phyloP scores from a whole-genome alignment of 1,140 invertebrate species.

The Neodiprion fabricii region DNA sequence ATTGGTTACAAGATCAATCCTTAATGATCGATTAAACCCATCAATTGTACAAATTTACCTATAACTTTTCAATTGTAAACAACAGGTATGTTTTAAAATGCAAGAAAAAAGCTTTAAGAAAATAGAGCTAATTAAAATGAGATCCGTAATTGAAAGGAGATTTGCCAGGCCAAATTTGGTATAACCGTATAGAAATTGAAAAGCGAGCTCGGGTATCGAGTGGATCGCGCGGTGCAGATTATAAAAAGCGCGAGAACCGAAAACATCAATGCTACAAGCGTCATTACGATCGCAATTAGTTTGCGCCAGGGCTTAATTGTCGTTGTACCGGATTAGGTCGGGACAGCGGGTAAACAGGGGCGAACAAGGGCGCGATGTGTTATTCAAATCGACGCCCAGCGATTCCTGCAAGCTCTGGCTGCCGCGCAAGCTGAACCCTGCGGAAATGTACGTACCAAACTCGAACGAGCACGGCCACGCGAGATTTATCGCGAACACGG shows the following conservation, averaged over 20 bases:
- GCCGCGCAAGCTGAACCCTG: too few relatives aligned
- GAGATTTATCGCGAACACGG: conserved; percentile 1
- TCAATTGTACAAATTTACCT: too few relatives aligned
- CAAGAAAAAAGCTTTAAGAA: too few relatives aligned
- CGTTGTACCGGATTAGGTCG: background rate
- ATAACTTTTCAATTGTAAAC: too few relatives aligned
- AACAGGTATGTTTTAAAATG: too few relatives aligned
- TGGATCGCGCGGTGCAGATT: background rate
- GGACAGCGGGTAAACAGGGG: background rate
- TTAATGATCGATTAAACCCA: too few relatives aligned
- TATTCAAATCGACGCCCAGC: conserved; percentile 5
- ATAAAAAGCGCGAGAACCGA: background rate
- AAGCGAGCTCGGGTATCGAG: too few relatives aligned
- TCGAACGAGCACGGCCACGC: background rate
- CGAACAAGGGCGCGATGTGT: conserved; percentile 1
- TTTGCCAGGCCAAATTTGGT: too few relatives aligned
- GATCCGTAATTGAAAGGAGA: too few relatives aligned
- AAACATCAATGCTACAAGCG: background rate
- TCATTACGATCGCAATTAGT: background rate
- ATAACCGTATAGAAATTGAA: too few relatives aligned
- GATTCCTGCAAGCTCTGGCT: background rate
- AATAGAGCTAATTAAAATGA: too few relatives aligned
- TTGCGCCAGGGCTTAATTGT: background rate
- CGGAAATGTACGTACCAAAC: background rate
- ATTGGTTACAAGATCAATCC: too few relatives aligned